Evolutionary conservation across 2,113 vertebrate genomes (phyloP).

Genomic region (Stegastes partitus): DNA sequence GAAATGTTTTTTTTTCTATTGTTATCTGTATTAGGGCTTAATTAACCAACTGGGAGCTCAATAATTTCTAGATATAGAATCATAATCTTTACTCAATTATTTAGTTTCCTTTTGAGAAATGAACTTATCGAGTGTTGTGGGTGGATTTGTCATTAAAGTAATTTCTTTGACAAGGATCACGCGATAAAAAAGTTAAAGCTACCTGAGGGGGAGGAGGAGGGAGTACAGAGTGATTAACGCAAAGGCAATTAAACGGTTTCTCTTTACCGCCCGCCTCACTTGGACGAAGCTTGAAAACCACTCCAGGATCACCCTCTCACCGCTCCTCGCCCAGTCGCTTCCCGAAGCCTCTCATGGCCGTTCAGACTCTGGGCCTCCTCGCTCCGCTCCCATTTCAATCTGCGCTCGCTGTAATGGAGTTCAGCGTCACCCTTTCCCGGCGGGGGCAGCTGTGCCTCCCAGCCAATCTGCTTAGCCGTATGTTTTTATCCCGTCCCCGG

Average conservation of each 20-base stretch:
- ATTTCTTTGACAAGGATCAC: slow-evolving; percentile 51
- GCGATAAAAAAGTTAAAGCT: slow-evolving; percentile 49
- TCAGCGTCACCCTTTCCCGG: slow-evolving; percentile 61
- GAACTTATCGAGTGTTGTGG: slow-evolving; percentile 2
- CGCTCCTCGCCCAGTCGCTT: slow-evolving; percentile 41
- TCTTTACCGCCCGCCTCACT: no score
- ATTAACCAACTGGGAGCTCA: slow-evolving; percentile 25
- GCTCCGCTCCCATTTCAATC: slow-evolving; percentile 64
- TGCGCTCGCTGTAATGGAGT: slow-evolving; percentile 76
- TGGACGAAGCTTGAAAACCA: no score
- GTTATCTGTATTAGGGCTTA: slow-evolving; percentile 9
- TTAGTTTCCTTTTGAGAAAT: slow-evolving; percentile 29
- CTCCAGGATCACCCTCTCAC: background rate
- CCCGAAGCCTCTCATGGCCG: slow-evolving; percentile 64
- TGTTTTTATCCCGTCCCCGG: slow-evolving; percentile 61
- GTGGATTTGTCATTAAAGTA: slow-evolving; percentile 17
- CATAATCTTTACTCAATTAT: slow-evolving; percentile 36
- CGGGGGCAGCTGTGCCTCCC: slow-evolving; percentile 58
- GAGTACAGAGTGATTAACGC: slow-evolving; percentile 60
- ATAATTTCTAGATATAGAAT: slow-evolving; percentile 27
- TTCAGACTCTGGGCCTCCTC: slow-evolving; percentile 37
- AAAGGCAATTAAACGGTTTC: slow-evolving; percentile 36
- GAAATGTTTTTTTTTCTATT: background rate
- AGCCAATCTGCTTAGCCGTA: slow-evolving; percentile 71
- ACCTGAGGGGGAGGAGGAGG: slow-evolving; percentile 23